Conservation (phyloP, 2,797 vertebrate genomes). For the Ara ararauna region DNA sequence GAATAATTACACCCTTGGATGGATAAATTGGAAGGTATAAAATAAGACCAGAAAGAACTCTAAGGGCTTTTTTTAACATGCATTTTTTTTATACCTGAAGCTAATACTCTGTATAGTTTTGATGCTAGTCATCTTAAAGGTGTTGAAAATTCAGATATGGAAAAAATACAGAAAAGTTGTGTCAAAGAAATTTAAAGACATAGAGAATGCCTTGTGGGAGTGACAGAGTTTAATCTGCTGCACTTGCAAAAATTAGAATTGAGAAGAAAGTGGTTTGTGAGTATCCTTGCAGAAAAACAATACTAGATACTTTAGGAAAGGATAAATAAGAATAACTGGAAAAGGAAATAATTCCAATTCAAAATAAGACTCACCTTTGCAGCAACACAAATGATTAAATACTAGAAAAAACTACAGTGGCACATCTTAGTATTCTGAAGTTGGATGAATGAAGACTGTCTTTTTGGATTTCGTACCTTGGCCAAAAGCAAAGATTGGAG, state of each 20-base stretch:
- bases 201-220: neutral
- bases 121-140: neutral
- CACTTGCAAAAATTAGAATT: neutral
- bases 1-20: neutral
- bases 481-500: neutral
- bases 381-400: neutral
- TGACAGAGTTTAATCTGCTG: neutral
- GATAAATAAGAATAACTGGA: neutral
- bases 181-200: neutral
- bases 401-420: neutral
- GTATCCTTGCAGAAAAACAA: neutral
- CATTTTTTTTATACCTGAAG: neutral
- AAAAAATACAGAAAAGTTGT: neutral
- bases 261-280: neutral
- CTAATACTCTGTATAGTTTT: neutral
- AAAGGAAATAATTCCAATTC: neutral
- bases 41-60: neutral
- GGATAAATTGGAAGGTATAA: neutral
- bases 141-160: neutral
- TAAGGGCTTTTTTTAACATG: neutral
- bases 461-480: neutral
- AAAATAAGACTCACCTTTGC: neutral
- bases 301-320: neutral
- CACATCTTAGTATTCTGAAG: neutral
- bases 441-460: neutral